These are phyloP conservation scores for Zosterops japonicus DNA, from an alignment of 2,113 vertebrate genomes.

Conservation along the genomic window DNA sequence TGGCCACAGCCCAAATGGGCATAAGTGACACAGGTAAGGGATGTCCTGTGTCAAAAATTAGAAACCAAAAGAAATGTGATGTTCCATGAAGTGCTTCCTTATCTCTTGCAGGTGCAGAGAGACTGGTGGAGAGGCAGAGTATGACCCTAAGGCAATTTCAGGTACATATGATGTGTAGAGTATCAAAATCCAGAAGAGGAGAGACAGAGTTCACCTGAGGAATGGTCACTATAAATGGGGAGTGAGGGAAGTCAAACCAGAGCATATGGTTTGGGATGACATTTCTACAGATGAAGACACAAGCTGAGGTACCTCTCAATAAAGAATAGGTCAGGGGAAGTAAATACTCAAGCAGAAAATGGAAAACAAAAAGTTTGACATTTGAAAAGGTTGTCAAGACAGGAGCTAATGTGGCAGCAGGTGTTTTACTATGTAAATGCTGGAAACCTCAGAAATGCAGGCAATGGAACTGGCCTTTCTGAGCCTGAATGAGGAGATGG, in stretches of 20 bases:
- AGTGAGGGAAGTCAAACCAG: not conserved
- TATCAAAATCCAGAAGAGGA: not conserved
- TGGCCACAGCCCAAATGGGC: not conserved
- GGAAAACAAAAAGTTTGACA: not conserved
- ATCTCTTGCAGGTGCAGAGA: not conserved
- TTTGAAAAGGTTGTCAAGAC: constrained; percentile 11
- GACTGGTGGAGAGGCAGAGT: not conserved
- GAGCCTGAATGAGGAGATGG: not conserved
- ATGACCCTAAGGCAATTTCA: not conserved
- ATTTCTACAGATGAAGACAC: constrained; percentile 9
- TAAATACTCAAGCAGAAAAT: not conserved
- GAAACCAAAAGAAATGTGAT: not conserved
- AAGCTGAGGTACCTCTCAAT: not conserved
- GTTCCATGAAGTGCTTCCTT: not conserved
- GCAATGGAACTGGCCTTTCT: fast-evolving
- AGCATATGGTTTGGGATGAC: not conserved
- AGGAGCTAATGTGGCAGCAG: not conserved
- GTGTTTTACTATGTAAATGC: not conserved
- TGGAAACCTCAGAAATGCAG: not conserved
- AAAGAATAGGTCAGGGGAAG: not conserved
- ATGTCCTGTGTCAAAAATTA: not conserved
- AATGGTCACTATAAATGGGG: not conserved
- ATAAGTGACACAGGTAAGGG: not conserved
- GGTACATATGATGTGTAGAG: not conserved
- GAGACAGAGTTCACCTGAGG: not conserved